Evolutionary conservation across 2,888 invertebrate species (phyloP).

Genomic region (Molanna angustata): DNA sequence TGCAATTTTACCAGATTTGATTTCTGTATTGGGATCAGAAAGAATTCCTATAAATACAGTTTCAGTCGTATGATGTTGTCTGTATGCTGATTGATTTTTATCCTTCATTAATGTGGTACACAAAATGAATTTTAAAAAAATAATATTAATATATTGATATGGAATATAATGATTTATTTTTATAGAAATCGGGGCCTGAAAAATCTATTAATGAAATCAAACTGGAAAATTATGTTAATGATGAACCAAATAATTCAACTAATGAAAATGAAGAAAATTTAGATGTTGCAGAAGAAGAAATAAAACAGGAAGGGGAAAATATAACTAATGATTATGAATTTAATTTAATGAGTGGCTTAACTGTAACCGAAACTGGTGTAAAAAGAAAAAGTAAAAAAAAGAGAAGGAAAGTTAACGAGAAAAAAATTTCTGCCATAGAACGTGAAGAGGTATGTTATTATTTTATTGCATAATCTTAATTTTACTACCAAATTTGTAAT

Average conservation of each 20-base stretch:
- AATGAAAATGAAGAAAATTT: slow-evolving; percentile 1
- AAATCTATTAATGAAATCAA: slow-evolving; percentile 6
- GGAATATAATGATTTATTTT: background rate
- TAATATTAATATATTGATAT: too few species aligned
- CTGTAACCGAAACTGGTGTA: slow-evolving; percentile 43
- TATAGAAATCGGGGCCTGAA: background rate
- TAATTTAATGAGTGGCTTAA: slow-evolving; percentile 47
- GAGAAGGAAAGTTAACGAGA: slow-evolving; percentile 47
- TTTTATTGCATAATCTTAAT: background rate
- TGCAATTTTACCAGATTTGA: too few species aligned
- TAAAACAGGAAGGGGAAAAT: slow-evolving; percentile 18
- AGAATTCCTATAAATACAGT: too few species aligned
- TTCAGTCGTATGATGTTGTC: too few species aligned
- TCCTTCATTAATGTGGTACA: too few species aligned
- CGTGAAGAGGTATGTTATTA: slow-evolving; percentile 43
- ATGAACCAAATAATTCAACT: background rate
- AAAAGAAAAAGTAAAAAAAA: slow-evolving; percentile 41
- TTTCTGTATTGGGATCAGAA: too few species aligned
- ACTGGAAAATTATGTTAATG: slow-evolving; percentile 1
- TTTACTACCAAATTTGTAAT: background rate
- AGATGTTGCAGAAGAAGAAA: slow-evolving; percentile 14
- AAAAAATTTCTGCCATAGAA: slow-evolving; percentile 51
- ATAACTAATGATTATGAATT: slow-evolving; percentile 37
- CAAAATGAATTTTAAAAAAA: too few species aligned
- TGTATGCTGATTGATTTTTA: too few species aligned